These are phyloP conservation scores for Synergus laeviventris DNA, from an alignment of 2,888 invertebrate species.

Conservation along the genomic window DNA sequence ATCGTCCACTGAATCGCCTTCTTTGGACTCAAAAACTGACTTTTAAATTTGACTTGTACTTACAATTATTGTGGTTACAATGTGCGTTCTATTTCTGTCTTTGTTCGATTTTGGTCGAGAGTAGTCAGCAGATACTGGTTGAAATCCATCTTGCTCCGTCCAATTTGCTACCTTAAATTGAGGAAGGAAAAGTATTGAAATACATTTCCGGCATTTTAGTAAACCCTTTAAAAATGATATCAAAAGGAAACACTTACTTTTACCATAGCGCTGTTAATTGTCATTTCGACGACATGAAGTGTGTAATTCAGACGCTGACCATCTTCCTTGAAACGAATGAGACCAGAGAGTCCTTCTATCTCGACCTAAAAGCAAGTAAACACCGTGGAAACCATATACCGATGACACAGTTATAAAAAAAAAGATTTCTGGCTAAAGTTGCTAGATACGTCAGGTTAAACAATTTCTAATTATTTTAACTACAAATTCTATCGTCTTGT, in stretches of 20 bases:
- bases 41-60: slow-evolving; percentile 63
- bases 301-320: slow-evolving; percentile 93
- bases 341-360: slow-evolving; percentile 92
- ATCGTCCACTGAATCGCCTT: no score
- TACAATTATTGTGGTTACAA: slow-evolving; percentile 89
- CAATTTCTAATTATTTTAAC: no score
- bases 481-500: no score
- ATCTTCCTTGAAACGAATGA: slow-evolving; percentile 93
- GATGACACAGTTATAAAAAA: no score
- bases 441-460: no score
- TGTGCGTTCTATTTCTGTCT: slow-evolving; percentile 89
- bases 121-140: slow-evolving; percentile 85
- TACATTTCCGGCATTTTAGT: slow-evolving; percentile 11
- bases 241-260: slow-evolving; percentile 79
- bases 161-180: slow-evolving; percentile 86
- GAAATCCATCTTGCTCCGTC: slow-evolving; percentile 88
- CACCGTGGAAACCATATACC: slow-evolving; percentile 14
- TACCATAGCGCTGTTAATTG: slow-evolving; percentile 93
- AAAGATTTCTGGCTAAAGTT: no score
- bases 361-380: slow-evolving; percentile 83
- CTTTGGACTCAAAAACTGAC: neutral
- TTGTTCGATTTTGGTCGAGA: slow-evolving; percentile 83
- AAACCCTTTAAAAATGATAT: neutral
- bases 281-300: slow-evolving; percentile 94
- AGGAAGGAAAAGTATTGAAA: neutral